These are phyloP conservation scores for Escarpia spicata DNA, from an alignment of 2,888 invertebrate genomes.

Conservation along the genomic window DNA sequence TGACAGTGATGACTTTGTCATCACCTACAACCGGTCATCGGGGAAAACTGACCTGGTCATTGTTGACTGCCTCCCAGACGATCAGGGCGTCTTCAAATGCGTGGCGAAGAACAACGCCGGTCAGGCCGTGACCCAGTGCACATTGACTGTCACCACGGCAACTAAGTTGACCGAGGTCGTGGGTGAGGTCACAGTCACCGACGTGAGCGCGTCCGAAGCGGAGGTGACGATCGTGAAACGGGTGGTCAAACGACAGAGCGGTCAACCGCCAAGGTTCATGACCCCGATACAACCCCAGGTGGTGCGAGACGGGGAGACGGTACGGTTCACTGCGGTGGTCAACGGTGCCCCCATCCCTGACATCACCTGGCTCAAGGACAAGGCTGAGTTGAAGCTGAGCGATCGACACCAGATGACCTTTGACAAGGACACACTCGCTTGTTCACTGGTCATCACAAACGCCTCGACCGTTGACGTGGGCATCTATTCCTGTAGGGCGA, in stretches of 20 bases:
- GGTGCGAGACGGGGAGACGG: conserved; percentile 74
- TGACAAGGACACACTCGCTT: conserved; percentile 70
- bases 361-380: conserved; percentile 78
- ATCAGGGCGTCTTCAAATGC: conserved; percentile 69
- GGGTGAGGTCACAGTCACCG: conserved; percentile 26
- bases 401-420: conserved; percentile 33
- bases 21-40: conserved; percentile 59
- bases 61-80: conserved; percentile 65
- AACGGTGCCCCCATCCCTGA: conserved; percentile 78
- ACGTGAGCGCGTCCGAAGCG: conserved; percentile 8
- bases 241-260: conserved; percentile 44
- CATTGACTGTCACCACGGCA: conserved; percentile 37
- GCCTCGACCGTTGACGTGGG: conserved; percentile 84
- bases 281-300: conserved; percentile 47
- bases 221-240: conserved; percentile 28
- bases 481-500: conserved; percentile 90
- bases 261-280: conserved; percentile 44
- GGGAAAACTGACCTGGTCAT: conserved; percentile 62
- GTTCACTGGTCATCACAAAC: conserved; percentile 81
- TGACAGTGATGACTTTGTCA: conserved; percentile 63
- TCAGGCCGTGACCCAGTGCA: conserved; percentile 79
- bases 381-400: conserved; percentile 47
- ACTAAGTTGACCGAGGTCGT: conserved; percentile 23
- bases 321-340: conserved; percentile 80
- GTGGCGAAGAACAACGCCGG: conserved; percentile 68